Evolutionary conservation across 2,797 vertebrate genomes (phyloP), one percentile per base, ranked within the genome.

Genomic region (Artibeus lituratus): DNA sequence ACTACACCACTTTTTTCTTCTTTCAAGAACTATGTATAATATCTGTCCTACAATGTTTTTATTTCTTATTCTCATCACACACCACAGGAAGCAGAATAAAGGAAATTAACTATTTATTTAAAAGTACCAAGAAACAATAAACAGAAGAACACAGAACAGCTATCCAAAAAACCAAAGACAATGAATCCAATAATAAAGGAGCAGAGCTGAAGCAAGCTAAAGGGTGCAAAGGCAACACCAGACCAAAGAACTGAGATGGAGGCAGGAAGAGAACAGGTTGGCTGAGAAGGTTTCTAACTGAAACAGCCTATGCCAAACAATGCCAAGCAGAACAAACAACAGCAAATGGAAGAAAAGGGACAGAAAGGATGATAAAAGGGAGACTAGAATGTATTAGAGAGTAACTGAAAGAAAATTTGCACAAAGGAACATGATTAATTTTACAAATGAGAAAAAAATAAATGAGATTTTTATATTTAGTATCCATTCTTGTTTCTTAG

Each of bases 121-220:
- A 88, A 96, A 80, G 35, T 74, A 77, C 32, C 22, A 67, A 96
- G 90, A 89, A 96, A 65, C 72, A 94, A 93, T 47, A 70, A 91
- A 86, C 35, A 86, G 14, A 91, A 65, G 51, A 89, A 82, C 69
- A 77, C 42, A 42, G 35, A 85, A 92, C 15, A 93, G 90, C 57
- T 86, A 91, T 51, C 55, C 22, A 72, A 83, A 90, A 90, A 93
- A 57, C 78, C 37, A 78, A 88, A 86, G 42, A 87, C 47, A 91
- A 96, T 90, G 47, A 74, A 57, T n/a, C 35, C 65, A 96, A 32
- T 47, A 78, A 86, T 37, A 87, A 69, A 91, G 26, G 67, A 77
- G 37, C 65, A 77, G 37, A 57, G 29, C n/a, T 53, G 11, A 69
- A 55, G 53, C 26, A 92, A 32, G 1, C 49, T 82, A 73, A 81